Percentiles rank a stretch among this genome's conserved stretches.
phyloP scores from a whole-genome alignment of 2,113 vertebrate species.

The Hemiscyllium ocellatum region DNA sequence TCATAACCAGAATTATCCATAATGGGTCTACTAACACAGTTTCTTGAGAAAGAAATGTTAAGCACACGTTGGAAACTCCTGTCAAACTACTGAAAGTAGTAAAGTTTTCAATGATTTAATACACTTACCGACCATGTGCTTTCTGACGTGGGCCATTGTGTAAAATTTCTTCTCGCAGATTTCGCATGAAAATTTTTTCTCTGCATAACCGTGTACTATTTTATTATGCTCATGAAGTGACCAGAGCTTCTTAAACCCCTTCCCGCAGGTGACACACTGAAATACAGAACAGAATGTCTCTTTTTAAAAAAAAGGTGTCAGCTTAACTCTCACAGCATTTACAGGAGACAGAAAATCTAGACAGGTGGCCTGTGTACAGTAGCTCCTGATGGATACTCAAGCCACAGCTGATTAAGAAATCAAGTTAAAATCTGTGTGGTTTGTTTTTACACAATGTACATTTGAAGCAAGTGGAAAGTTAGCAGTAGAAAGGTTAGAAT shows the following conservation, averaged over 20 bases:
- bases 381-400: not conserved
- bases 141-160: conserved; percentile 93
- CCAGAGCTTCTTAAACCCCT: conserved; percentile 94
- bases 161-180: conserved; percentile 96
- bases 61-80: not conserved
- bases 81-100: not conserved
- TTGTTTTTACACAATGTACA: not conserved
- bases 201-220: conserved; percentile 82
- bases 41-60: no score
- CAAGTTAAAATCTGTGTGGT: not conserved
- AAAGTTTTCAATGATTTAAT: not conserved
- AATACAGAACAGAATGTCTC: conserved; percentile 35
- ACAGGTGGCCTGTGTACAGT: not conserved
- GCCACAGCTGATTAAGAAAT: not conserved
- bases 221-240: conserved; percentile 89
- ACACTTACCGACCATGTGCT: conserved; percentile 96
- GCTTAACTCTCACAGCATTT: not conserved
- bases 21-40: no score
- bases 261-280: conserved; percentile 85
- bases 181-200: conserved; percentile 92
- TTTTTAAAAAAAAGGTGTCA: not conserved
- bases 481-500: not conserved
- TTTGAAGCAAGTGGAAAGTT: not conserved
- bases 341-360: not conserved
- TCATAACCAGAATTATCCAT: no score